A percentile compares a stretch with the other conserved stretches of the same genome.
These are phyloP conservation scores for Lycaon pictus DNA, from an alignment of 2,113 vertebrate genomes.

Conservation along the genomic window DNA sequence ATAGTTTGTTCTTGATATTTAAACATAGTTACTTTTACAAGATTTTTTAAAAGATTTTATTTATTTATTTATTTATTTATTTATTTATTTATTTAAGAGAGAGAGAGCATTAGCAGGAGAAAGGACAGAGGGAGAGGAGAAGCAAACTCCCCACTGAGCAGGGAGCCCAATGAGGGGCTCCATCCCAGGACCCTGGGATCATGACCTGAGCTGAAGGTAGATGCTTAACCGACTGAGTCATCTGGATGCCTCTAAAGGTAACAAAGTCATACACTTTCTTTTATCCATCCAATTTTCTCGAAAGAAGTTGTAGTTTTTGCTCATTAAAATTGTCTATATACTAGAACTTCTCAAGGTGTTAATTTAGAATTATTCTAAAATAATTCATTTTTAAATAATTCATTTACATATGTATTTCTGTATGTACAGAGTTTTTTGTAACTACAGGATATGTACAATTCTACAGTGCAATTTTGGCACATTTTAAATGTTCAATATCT, in stretches of 20 bases:
- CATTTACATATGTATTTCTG: background rate
- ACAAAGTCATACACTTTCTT: background rate
- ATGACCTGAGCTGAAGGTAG: too few relatives aligned
- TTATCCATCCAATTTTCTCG: background rate
- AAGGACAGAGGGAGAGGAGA: too few relatives aligned
- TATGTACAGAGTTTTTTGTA: background rate
- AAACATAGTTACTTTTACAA: background rate
- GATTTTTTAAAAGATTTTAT: too few relatives aligned
- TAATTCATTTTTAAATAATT: slow-evolving; percentile 45
- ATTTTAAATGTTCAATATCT: background rate
- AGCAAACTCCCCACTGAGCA: too few relatives aligned
- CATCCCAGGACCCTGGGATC: too few relatives aligned
- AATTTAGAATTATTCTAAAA: slow-evolving; percentile 11
- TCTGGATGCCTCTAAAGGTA: background rate
- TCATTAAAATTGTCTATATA: slow-evolving; percentile 22
- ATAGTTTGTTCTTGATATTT: background rate
- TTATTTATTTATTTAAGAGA: too few relatives aligned
- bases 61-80: too few relatives aligned
- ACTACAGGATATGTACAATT: background rate
- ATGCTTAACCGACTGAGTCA: too few relatives aligned
- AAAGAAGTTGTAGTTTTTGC: background rate
- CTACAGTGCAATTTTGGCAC: background rate
- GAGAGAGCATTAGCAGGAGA: too few relatives aligned
- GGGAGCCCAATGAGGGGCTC: too few relatives aligned
- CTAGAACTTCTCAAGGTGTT: background rate